A percentile compares a stretch with the other conserved stretches of the same genome.
Conservation (phyloP, 2,888 invertebrate genomes). For the Heterodera filipjevi region DNA sequence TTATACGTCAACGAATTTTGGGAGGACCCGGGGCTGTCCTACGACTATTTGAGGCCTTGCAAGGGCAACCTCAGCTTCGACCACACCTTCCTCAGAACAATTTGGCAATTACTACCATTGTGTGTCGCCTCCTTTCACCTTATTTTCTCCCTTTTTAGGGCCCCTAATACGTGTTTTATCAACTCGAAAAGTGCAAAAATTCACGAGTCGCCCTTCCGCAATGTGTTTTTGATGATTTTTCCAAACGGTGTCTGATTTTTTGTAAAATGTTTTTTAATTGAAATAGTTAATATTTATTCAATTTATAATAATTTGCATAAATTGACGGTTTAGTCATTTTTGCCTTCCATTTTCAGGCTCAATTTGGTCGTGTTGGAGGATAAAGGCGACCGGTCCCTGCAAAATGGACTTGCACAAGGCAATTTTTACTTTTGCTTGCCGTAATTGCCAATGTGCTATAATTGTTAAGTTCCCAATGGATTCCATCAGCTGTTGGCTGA, state of each 20-base stretch:
- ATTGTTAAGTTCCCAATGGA: slow-evolving; percentile 60
- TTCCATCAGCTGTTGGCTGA: slow-evolving; percentile 52
- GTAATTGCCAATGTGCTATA: neutral
- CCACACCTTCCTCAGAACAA: slow-evolving; percentile 57
- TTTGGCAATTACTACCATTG: slow-evolving; percentile 51
- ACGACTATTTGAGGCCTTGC: slow-evolving; percentile 62
- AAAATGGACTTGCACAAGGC: slow-evolving; percentile 54
- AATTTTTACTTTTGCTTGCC: slow-evolving; percentile 6
- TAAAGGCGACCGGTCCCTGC: slow-evolving; percentile 61
- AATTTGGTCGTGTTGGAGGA: slow-evolving; percentile 64
- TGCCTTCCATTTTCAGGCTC: slow-evolving; percentile 51
- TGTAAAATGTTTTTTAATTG: slow-evolving; percentile 22
- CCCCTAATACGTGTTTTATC: slow-evolving; percentile 61
- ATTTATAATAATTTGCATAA: slow-evolving; percentile 31
- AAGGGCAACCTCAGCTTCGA: slow-evolving; percentile 64
- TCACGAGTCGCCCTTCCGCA: slow-evolving; percentile 63
- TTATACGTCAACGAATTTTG: slow-evolving; percentile 65
- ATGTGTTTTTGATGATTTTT: slow-evolving; percentile 65
- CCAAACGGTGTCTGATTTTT: slow-evolving; percentile 55
- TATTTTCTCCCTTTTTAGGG: slow-evolving; percentile 5
- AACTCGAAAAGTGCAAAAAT: slow-evolving; percentile 64
- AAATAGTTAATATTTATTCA: too few relatives aligned
- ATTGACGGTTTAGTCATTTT: neutral
- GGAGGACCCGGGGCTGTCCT: slow-evolving; percentile 63
- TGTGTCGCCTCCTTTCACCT: neutral